phyloP scores from a whole-genome alignment of 2,113 vertebrate species.

The Hypocryptadius cinnamomeus region DNA sequence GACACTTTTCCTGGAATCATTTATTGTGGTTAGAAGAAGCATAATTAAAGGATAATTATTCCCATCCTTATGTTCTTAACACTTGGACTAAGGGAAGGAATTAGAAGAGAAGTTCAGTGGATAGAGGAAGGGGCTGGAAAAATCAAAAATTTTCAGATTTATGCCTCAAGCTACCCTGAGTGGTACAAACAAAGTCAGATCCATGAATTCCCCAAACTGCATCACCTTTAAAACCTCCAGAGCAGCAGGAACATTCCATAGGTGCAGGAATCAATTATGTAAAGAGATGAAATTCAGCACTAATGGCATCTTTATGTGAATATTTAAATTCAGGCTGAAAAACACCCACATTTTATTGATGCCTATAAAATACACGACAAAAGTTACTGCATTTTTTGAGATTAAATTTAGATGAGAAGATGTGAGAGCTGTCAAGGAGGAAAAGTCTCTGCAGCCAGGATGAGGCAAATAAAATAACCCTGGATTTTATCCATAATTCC shows the following conservation, averaged over 20 bases:
- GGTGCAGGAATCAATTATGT: not conserved
- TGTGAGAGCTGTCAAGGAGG: not conserved
- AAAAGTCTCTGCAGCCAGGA: not conserved
- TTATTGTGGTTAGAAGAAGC: not conserved
- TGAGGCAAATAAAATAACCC: not conserved
- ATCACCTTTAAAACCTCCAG: not conserved
- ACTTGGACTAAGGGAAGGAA: not conserved
- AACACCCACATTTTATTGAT: not conserved
- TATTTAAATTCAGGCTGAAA: not conserved
- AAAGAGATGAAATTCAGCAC: not conserved
- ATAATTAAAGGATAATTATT: not conserved
- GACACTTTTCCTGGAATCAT: not conserved
- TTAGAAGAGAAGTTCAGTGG: not conserved
- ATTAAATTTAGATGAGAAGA: not conserved
- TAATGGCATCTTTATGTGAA: not conserved
- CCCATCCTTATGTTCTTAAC: not conserved
- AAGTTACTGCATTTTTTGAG: not conserved
- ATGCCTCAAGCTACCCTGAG: not conserved
- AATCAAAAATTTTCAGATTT: accelerated
- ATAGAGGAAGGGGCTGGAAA: not conserved
- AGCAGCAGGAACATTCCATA: not conserved
- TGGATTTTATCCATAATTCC: not conserved
- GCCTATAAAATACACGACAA: not conserved
- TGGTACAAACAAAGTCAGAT: not conserved
- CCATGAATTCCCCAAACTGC: not conserved